These are phyloP conservation scores for Halocynthia roretzi DNA, from an alignment of 23 tunicate species.

Conservation along the genomic window DNA sequence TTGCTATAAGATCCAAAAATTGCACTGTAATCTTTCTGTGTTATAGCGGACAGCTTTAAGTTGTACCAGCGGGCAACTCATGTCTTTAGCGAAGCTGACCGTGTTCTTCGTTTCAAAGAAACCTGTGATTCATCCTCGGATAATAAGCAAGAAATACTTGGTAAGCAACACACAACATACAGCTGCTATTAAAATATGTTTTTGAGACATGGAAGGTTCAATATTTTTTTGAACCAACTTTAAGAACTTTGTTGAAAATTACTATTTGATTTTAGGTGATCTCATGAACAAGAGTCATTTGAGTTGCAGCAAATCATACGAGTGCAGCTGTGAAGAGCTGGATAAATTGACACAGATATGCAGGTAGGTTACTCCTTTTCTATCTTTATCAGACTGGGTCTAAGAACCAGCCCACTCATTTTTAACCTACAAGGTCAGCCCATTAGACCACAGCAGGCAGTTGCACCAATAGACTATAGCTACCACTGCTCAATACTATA, in stretches of 20 bases:
- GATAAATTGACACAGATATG: constrained; percentile 67
- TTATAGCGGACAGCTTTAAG: constrained; percentile 58
- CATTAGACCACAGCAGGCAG: no score
- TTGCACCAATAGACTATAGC: no score
- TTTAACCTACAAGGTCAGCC: no score
- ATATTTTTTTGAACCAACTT: neutral
- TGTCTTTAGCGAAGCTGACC: constrained; percentile 87
- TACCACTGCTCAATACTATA: no score
- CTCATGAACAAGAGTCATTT: constrained; percentile 81
- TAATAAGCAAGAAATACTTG: constrained; percentile 10
- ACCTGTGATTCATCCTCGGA: constrained; percentile 26
- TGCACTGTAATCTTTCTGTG: neutral
- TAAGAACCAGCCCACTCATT: no score
- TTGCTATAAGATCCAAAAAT: neutral
- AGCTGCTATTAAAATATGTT: neutral
- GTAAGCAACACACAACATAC: neutral
- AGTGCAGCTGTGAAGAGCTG: constrained; percentile 75
- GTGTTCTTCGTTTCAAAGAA: constrained; percentile 54
- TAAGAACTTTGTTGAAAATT: neutral
- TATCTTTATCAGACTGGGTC: neutral
- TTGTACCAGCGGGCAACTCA: constrained; percentile 75
- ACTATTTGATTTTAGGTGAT: constrained; percentile 21
- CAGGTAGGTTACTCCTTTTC: constrained; percentile 38
- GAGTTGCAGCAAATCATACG: constrained; percentile 77
- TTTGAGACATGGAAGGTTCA: neutral